phyloP scores from a whole-genome alignment of 2,797 vertebrate genomes.

The Carduelis carduelis region DNA sequence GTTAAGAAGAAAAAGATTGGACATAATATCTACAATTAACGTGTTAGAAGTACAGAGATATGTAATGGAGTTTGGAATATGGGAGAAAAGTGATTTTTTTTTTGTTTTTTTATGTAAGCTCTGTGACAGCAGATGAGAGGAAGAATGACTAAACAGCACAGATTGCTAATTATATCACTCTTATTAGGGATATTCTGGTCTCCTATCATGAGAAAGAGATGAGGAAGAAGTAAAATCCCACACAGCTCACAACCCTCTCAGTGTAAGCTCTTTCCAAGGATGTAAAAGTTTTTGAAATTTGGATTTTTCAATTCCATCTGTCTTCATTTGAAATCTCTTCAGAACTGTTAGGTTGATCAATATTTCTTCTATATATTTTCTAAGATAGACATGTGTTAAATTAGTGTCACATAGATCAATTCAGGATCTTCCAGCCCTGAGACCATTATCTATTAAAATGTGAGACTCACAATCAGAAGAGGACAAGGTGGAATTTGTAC shows the following conservation, averaged over 20 bases:
- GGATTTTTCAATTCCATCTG: not conserved
- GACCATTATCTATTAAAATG: not conserved
- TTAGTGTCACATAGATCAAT: not conserved
- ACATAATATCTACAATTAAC: not conserved
- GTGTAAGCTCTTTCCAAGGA: not conserved
- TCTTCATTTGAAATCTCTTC: not conserved
- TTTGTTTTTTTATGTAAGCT: not conserved
- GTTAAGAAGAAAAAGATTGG: not conserved
- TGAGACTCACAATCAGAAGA: not conserved
- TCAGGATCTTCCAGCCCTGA: not conserved
- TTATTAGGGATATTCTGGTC: not conserved
- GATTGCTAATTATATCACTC: not conserved
- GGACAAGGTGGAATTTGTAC: not conserved
- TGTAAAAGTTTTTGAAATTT: not conserved
- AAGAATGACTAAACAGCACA: not conserved
- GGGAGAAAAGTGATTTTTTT: not conserved
- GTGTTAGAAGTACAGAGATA: not conserved
- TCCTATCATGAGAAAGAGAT: not conserved
- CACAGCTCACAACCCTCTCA: rapidly evolving
- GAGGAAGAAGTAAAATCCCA: not conserved
- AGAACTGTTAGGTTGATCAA: not conserved
- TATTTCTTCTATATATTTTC: not conserved
- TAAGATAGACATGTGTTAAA: not conserved
- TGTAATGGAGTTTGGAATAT: not conserved
- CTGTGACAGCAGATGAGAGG: not conserved